These are phyloP conservation scores for Agrotis puta DNA, from an alignment of 2,888 invertebrate species.

Conservation along the genomic window DNA sequence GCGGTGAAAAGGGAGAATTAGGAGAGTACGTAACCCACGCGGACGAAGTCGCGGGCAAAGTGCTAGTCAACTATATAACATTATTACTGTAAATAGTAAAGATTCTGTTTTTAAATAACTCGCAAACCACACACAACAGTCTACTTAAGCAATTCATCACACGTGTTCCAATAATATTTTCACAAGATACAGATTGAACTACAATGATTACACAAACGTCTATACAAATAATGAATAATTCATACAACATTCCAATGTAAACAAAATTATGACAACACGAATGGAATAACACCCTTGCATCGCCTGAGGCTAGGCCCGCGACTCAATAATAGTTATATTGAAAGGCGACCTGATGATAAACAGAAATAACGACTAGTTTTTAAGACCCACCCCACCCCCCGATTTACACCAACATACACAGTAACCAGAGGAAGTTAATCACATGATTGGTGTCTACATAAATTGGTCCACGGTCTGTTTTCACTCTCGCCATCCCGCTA, in stretches of 20 bases:
- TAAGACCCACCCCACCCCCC: slow-evolving; percentile 60
- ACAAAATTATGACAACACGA: slow-evolving; percentile 75
- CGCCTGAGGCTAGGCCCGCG: slow-evolving; percentile 76
- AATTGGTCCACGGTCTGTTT: slow-evolving; percentile 78
- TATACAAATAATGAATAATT: slow-evolving; percentile 63
- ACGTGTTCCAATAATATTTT: slow-evolving; percentile 34
- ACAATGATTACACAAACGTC: slow-evolving; percentile 58
- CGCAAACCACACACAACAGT: background rate
- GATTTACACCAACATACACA: slow-evolving; percentile 16
- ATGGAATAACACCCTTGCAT: slow-evolving; percentile 76
- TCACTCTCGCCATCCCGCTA: slow-evolving; percentile 88
- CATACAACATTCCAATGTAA: slow-evolving; percentile 74
- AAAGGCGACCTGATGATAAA: slow-evolving; percentile 74
- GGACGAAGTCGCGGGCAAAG: too few relatives aligned
- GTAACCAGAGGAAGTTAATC: slow-evolving; percentile 34
- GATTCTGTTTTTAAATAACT: background rate
- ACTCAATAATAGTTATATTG: slow-evolving; percentile 79
- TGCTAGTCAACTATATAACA: too few relatives aligned
- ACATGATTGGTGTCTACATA: slow-evolving; percentile 69
- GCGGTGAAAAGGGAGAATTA: too few relatives aligned
- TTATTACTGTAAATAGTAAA: too few relatives aligned
- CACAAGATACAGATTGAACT: slow-evolving; percentile 37
- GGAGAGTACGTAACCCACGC: too few relatives aligned
- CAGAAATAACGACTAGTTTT: slow-evolving; percentile 68
- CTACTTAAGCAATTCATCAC: slow-evolving; percentile 40